Conservation (phyloP, 2,888 invertebrate species). For the Poecilobothrus nobilitatus region DNA sequence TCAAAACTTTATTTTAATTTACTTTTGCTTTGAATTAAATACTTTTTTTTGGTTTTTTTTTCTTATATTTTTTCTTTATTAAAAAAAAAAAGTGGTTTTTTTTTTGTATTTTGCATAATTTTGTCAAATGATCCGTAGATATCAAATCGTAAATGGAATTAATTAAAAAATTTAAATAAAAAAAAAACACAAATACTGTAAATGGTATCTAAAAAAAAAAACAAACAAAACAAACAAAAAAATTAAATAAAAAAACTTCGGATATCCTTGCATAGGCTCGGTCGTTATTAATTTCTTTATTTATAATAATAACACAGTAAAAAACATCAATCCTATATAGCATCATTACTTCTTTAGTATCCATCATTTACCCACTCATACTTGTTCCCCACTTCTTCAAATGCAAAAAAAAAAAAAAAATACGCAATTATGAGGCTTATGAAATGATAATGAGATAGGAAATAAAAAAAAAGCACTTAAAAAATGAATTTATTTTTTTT, state of each 20-base stretch:
- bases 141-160: neutral
- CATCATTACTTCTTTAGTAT: no score
- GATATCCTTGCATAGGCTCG: constrained; percentile 2
- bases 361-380: no score
- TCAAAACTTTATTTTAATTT: neutral
- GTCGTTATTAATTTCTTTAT: neutral
- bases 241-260: neutral
- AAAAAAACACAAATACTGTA: neutral
- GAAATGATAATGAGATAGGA: neutral
- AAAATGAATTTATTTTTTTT: neutral
- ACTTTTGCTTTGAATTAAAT: neutral
- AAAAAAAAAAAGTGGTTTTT: no score
- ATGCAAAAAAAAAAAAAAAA: neutral
- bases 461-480: constrained; percentile 4
- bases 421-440: neutral
- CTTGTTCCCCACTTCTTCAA: no score
- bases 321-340: neutral
- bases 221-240: neutral
- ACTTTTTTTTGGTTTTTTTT: neutral
- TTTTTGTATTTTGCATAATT: neutral
- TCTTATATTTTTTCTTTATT: neutral
- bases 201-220: neutral
- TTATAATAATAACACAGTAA: neutral
- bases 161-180: neutral
- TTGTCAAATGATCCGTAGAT: neutral